These are phyloP conservation scores for Hetaerina titia DNA, from an alignment of 2,888 invertebrate genomes.

Conservation along the genomic window DNA sequence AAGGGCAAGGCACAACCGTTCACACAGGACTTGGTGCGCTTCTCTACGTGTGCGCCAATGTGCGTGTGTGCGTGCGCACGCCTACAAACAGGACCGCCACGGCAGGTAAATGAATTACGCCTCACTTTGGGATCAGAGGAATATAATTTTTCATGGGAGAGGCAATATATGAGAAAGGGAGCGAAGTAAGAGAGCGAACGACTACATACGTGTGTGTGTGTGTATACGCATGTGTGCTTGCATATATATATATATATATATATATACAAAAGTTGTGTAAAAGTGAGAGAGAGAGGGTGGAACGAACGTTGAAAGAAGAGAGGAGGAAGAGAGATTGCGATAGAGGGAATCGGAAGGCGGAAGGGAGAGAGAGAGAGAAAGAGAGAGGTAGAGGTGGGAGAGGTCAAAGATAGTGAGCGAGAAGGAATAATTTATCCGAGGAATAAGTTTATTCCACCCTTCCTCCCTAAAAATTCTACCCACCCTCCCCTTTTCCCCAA, in stretches of 20 bases:
- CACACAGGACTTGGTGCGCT: slow-evolving; percentile 32
- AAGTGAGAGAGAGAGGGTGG: neutral
- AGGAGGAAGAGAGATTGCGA: neutral
- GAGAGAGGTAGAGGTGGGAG: neutral
- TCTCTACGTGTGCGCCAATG: neutral
- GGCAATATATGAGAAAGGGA: slow-evolving; percentile 3
- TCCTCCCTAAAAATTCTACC: neutral
- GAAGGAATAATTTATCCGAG: slow-evolving; percentile 67
- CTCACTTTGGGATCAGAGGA: slow-evolving; percentile 66
- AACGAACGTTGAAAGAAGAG: neutral
- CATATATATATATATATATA: neutral
- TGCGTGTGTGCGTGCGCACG: neutral
- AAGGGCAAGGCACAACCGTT: neutral
- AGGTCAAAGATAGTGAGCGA: slow-evolving; percentile 44
- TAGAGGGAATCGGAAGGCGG: neutral
- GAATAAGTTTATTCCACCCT: slow-evolving; percentile 67
- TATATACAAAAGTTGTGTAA: neutral
- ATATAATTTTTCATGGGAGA: slow-evolving; percentile 66
- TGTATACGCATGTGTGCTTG: neutral
- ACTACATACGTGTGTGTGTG: neutral
- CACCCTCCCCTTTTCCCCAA: neutral
- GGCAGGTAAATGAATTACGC: slow-evolving; percentile 61
- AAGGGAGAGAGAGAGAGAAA: neutral
- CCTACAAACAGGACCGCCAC: slow-evolving; percentile 63
- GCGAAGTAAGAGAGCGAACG: neutral